Conservation (phyloP, 2,113 vertebrate genomes). For the Notarius lentiginosus region DNA sequence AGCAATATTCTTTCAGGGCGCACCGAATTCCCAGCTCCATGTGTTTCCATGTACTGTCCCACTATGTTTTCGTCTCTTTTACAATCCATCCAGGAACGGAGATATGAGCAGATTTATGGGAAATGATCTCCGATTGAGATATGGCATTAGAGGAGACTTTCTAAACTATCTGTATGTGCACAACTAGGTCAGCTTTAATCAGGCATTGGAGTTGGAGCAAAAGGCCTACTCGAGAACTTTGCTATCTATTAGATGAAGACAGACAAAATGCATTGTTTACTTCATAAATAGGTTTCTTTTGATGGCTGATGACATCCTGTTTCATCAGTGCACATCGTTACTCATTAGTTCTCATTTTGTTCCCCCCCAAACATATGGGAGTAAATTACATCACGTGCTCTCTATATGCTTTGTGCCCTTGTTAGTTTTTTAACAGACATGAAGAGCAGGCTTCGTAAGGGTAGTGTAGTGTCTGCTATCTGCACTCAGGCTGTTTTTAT, state of each 20-base stretch:
- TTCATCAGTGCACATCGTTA: neutral
- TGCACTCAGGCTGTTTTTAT: conserved; percentile 14
- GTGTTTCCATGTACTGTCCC: neutral
- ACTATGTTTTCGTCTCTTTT: conserved; percentile 16
- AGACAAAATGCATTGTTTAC: neutral
- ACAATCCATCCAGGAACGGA: conserved; percentile 21
- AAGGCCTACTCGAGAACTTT: neutral
- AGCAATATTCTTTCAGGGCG: neutral
- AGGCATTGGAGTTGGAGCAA: neutral
- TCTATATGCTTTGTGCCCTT: neutral
- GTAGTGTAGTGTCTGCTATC: neutral
- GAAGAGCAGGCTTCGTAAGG: neutral
- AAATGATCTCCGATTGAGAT: conserved; percentile 43
- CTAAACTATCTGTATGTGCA: conserved; percentile 4
- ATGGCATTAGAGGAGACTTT: conserved; percentile 53
- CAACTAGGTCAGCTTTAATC: conserved; percentile 59
- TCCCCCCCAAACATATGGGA: neutral
- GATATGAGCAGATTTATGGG: conserved; percentile 59
- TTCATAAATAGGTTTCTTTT: neutral
- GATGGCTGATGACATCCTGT: conserved; percentile 3
- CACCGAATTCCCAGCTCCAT: neutral
- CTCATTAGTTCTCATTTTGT: conserved; percentile 43
- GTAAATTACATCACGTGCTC: neutral
- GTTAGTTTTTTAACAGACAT: neutral
- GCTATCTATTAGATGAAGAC: neutral